A percentile compares a stretch with the other conserved stretches of the same genome.
These are phyloP conservation scores for Trachelus tabidus DNA, from an alignment of 2,888 invertebrate genomes.

Conservation along the genomic window DNA sequence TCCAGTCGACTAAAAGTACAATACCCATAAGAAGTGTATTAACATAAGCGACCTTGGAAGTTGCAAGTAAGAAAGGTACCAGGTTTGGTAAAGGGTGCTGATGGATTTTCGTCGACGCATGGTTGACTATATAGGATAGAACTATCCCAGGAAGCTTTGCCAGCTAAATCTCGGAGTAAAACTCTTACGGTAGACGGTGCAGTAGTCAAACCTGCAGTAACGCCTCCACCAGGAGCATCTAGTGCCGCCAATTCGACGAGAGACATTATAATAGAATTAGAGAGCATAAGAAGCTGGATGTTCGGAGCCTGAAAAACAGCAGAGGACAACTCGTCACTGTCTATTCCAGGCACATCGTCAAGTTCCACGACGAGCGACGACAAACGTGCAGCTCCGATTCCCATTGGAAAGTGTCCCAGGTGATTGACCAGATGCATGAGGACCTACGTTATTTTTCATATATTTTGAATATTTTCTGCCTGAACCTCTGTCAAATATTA, in stretches of 20 bases:
- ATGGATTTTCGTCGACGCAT: slow-evolving; percentile 43
- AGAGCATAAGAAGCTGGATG: slow-evolving; percentile 85
- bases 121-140: slow-evolving; percentile 88
- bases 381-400: slow-evolving; percentile 87
- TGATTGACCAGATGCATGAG: slow-evolving; percentile 91
- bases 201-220: slow-evolving; percentile 68
- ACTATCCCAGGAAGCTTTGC: slow-evolving; percentile 97
- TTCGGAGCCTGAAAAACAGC: slow-evolving; percentile 88
- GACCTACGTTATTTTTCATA: slow-evolving; percentile 66
- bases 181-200: slow-evolving; percentile 75
- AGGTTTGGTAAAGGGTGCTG: slow-evolving; percentile 40
- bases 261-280: slow-evolving; percentile 85
- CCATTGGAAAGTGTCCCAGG: slow-evolving; percentile 94
- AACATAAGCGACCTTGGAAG: neutral
- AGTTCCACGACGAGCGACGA: slow-evolving; percentile 93
- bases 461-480: neutral
- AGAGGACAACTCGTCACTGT: slow-evolving; percentile 80
- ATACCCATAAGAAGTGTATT: neutral
- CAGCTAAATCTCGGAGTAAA: slow-evolving; percentile 88
- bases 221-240: slow-evolving; percentile 82
- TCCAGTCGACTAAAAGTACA: slow-evolving; percentile 39
- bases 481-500: neutral
- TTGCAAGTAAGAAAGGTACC: slow-evolving; percentile 31
- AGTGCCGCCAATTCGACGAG: slow-evolving; percentile 89
- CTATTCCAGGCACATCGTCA: slow-evolving; percentile 84